Conservation (phyloP, 2,797 vertebrate species). For the Myotis planiceps region DNA sequence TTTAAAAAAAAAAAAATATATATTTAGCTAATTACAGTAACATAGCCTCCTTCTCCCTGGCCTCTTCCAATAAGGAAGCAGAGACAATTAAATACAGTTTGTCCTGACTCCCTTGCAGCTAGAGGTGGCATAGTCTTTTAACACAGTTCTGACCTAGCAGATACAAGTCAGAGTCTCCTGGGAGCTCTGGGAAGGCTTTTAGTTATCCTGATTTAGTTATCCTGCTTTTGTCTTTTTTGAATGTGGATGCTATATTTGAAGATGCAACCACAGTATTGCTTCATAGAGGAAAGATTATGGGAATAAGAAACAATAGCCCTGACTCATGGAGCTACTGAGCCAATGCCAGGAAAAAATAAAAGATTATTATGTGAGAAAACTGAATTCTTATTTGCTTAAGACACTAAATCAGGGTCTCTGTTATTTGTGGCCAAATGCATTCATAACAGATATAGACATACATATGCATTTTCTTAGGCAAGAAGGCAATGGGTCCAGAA, state of each 20-base stretch:
- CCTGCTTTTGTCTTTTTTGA: not conserved
- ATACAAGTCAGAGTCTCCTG: not conserved
- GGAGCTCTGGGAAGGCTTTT: not conserved
- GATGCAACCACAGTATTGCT: not conserved
- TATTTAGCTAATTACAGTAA: not conserved
- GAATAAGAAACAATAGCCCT: not conserved
- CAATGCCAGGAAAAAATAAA: not conserved
- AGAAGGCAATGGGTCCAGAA: not conserved
- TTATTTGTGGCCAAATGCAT: not conserved
- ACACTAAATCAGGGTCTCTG: not conserved
- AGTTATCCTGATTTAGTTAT: not conserved
- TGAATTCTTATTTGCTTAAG: not conserved
- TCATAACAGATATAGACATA: not conserved
- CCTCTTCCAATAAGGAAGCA: not conserved
- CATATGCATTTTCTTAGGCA: not conserved
- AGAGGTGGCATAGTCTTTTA: not conserved
- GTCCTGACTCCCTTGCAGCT: not conserved
- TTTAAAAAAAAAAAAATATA: no score
- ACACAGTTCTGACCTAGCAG: not conserved
- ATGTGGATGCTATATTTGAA: not conserved
- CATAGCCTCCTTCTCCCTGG: not conserved
- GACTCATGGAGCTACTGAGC: not conserved
- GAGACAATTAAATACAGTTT: not conserved
- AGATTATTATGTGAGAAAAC: not conserved
- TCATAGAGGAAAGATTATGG: not conserved